Conservation (phyloP, 2,888 invertebrate genomes). For the Carabus problematicus region DNA sequence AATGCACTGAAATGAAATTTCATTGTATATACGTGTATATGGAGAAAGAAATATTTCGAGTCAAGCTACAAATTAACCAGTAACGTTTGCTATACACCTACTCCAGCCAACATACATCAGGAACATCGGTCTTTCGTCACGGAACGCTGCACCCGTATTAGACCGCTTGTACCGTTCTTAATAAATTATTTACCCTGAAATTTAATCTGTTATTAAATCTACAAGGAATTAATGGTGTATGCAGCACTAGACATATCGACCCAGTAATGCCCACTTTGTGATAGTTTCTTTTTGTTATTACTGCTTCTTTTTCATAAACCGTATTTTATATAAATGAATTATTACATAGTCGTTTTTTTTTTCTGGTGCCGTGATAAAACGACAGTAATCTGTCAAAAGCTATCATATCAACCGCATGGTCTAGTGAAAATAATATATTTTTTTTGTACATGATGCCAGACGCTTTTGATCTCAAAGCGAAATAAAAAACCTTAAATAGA, state of each 20-base stretch:
- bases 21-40: too few species aligned
- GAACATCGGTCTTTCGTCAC: conserved; percentile 11
- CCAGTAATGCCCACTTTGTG: conserved; percentile 15
- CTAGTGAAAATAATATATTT: conserved; percentile 33
- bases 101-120: background rate
- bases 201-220: conserved; percentile 38
- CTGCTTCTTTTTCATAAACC: conserved; percentile 19
- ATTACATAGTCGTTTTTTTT: conserved; percentile 29
- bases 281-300: conserved; percentile 11
- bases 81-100: too few species aligned
- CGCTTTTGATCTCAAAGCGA: conserved; percentile 23
- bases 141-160: conserved; percentile 18
- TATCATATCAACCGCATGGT: conserved; percentile 36
- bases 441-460: conserved; percentile 32
- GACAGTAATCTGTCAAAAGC: conserved; percentile 38
- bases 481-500: conserved; percentile 15
- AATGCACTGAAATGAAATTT: too few species aligned
- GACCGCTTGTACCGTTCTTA: conserved; percentile 26
- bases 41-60: too few species aligned
- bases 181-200: conserved; percentile 33
- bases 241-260: background rate
- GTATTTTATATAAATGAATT: conserved; percentile 38
- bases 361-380: conserved; percentile 25
- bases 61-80: too few species aligned
- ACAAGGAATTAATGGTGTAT: conserved; percentile 29